Percentiles rank a stretch among this genome's conserved stretches.
Evolutionary conservation across 2,888 invertebrate genomes (phyloP).

Genomic region (Campoletis raptor): DNA sequence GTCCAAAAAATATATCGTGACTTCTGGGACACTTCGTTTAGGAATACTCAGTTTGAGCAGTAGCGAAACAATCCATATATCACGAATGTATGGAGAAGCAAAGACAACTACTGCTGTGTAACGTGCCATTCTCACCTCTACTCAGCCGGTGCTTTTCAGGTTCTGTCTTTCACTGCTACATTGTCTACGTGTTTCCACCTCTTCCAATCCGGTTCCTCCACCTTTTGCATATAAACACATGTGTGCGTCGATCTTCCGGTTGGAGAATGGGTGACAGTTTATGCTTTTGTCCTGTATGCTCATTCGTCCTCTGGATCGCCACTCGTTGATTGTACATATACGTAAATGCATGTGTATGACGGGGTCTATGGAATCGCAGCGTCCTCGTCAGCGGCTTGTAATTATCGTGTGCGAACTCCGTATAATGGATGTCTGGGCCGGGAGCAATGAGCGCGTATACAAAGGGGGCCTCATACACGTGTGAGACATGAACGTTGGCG

Average conservation of each 20-base stretch:
- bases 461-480: slow-evolving; percentile 49
- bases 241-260: not conserved
- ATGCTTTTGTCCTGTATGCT: slow-evolving; percentile 3
- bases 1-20: not conserved
- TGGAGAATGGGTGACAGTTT: not conserved
- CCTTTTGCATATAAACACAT: not conserved
- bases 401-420: slow-evolving; percentile 77
- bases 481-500: slow-evolving; percentile 59
- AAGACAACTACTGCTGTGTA: slow-evolving; percentile 43
- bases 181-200: slow-evolving; percentile 43
- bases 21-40: not conserved
- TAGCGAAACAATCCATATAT: slow-evolving; percentile 39
- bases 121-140: slow-evolving; percentile 27
- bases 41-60: slow-evolving; percentile 23
- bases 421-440: slow-evolving; percentile 76
- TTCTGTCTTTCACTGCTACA: slow-evolving; percentile 44
- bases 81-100: slow-evolving; percentile 37
- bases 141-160: slow-evolving; percentile 45
- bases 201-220: slow-evolving; percentile 48
- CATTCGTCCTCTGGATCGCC: not conserved
- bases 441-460: slow-evolving; percentile 71
- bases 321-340: slow-evolving; percentile 2
- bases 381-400: slow-evolving; percentile 69
- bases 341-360: slow-evolving; percentile 5
- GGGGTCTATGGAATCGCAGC: slow-evolving; percentile 40